Percentiles rank a stretch among this genome's conserved stretches.
Evolutionary conservation across 2,888 invertebrate genomes (phyloP).

Genomic region (Spisula solida): DNA sequence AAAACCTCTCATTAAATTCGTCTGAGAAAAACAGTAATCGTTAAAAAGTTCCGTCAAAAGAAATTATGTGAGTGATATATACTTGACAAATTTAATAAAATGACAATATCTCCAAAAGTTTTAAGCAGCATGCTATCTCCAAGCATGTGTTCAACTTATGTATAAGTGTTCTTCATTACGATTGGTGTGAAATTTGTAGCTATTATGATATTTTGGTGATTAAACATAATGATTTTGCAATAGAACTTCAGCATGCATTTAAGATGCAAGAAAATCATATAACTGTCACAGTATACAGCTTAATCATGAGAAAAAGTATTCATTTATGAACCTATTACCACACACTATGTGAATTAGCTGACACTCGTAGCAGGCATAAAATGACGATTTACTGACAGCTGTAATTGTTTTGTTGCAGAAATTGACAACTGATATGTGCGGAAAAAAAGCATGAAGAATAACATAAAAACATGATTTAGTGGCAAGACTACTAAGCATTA

Average conservation of each 20-base stretch:
- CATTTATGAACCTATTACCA: slow-evolving; percentile 15
- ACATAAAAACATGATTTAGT: slow-evolving; percentile 5
- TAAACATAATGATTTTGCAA: not conserved
- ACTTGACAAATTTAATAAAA: slow-evolving; percentile 22
- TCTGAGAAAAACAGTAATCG: not conserved
- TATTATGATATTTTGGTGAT: slow-evolving; percentile 5
- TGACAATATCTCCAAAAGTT: not conserved
- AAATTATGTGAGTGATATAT: slow-evolving; percentile 9
- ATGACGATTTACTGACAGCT: slow-evolving; percentile 12
- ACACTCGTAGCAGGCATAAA: not conserved
- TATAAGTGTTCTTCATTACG: not conserved
- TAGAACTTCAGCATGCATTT: slow-evolving; percentile 11
- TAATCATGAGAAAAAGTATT: slow-evolving; percentile 9
- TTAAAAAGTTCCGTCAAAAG: not conserved
- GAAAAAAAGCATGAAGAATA: not conserved
- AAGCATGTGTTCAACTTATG: slow-evolving; percentile 17
- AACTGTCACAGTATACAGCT: not conserved
- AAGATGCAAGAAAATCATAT: not conserved
- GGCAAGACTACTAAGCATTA: not conserved
- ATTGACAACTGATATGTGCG: not conserved
- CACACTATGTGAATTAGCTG: slow-evolving; percentile 1
- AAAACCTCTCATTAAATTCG: not conserved
- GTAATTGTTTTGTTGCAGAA: not conserved
- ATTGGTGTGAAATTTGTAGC: slow-evolving; percentile 16
- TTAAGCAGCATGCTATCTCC: not conserved